These are phyloP conservation scores for Melanotaenia maccullochi DNA, from an alignment of 2,797 vertebrate species.

Conservation along the genomic window DNA sequence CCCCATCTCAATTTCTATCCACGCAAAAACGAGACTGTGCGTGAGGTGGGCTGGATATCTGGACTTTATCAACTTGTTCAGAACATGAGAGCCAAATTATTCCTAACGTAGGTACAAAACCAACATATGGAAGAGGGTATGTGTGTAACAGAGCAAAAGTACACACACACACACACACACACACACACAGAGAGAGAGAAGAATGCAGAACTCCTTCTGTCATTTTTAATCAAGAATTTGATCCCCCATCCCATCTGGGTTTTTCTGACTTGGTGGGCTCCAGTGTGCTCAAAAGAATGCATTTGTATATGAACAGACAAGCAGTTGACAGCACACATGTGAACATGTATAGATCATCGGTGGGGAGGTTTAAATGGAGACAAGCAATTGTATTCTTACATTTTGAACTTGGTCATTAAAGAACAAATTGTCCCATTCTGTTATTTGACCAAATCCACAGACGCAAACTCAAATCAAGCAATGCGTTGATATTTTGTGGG, in stretches of 20 bases:
- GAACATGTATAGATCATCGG: slow-evolving; percentile 52
- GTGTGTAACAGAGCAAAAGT: slow-evolving; percentile 12
- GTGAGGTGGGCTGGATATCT: slow-evolving; percentile 55
- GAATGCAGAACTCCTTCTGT: slow-evolving; percentile 57
- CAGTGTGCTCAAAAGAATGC: slow-evolving; percentile 40
- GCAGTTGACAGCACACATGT: slow-evolving; percentile 22
- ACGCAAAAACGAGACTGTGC: slow-evolving; percentile 16
- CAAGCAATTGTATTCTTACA: slow-evolving; percentile 54
- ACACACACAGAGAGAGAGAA: slow-evolving; percentile 8
- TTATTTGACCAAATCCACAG: slow-evolving; percentile 24
- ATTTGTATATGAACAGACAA: slow-evolving; percentile 20
- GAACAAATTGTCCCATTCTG: slow-evolving; percentile 55
- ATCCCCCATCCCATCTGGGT: slow-evolving; percentile 78
- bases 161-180: slow-evolving; percentile 30
- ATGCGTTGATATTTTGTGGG: background rate
- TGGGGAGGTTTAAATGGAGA: slow-evolving; percentile 44
- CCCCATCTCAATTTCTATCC: slow-evolving; percentile 46
- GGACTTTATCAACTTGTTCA: slow-evolving; percentile 80
- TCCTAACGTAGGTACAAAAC: slow-evolving; percentile 60
- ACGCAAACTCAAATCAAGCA: slow-evolving; percentile 1
- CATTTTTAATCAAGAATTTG: slow-evolving; percentile 80
- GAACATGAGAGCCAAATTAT: slow-evolving; percentile 68
- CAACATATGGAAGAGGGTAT: slow-evolving; percentile 53
- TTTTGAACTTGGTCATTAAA: slow-evolving; percentile 25
- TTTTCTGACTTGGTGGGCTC: slow-evolving; percentile 69